Evolutionary conservation across 2,888 invertebrate genomes (phyloP).

Genomic region (Nomada fabriciana): DNA sequence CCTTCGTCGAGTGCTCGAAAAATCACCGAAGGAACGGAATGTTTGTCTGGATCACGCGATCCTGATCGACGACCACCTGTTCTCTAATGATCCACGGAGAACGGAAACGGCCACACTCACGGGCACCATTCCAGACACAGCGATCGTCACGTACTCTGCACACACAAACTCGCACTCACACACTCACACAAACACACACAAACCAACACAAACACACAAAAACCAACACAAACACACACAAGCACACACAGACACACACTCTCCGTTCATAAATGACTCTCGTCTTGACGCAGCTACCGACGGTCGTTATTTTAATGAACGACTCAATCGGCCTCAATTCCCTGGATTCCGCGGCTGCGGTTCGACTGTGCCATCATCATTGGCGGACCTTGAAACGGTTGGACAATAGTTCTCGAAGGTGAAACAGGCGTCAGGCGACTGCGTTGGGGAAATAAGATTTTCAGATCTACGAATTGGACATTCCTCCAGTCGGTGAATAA

Average conservation of each 20-base stretch:
- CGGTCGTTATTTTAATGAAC: conserved; percentile 49
- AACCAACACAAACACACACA: too few relatives aligned
- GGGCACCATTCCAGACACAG: conserved; percentile 8
- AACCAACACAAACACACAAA: too few relatives aligned
- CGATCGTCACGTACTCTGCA: conserved; percentile 40
- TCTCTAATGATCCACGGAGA: not conserved
- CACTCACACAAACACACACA: not conserved
- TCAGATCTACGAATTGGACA: too few relatives aligned
- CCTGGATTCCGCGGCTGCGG: conserved; percentile 26
- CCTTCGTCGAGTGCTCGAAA: too few relatives aligned
- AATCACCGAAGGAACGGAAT: too few relatives aligned
- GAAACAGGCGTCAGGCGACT: too few relatives aligned
- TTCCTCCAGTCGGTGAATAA: too few relatives aligned
- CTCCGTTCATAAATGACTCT: conserved; percentile 23
- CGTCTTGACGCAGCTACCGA: conserved; percentile 40
- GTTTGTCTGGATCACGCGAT: too few relatives aligned
- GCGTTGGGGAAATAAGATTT: too few relatives aligned
- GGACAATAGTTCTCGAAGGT: too few relatives aligned
- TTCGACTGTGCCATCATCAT: conserved; percentile 9
- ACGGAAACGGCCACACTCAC: conserved; percentile 3
- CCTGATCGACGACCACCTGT: not conserved
- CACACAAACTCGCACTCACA: too few relatives aligned
- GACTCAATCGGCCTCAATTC: conserved; percentile 50
- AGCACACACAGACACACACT: too few relatives aligned
- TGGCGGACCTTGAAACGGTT: not conserved